phyloP scores from a whole-genome alignment of 2,888 invertebrate genomes.

The Gnatocerus cornutus region DNA sequence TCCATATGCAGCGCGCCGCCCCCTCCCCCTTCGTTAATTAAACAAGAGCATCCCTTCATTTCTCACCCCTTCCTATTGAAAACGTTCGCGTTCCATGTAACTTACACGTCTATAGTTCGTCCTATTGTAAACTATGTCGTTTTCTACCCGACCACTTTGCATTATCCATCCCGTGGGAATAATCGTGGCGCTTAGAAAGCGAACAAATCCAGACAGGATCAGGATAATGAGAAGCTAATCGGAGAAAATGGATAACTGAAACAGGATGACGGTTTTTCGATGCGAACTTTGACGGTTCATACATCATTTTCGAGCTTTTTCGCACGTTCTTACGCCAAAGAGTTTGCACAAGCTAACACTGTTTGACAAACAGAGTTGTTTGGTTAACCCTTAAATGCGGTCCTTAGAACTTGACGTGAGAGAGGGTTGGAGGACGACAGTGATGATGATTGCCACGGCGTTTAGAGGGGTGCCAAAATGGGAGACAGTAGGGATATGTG shows the following conservation, averaged over 20 bases:
- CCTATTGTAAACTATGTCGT: slow-evolving; percentile 32
- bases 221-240: slow-evolving; percentile 27
- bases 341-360: slow-evolving; percentile 8
- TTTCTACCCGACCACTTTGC: slow-evolving; percentile 37
- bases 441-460: not conserved
- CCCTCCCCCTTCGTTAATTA: slow-evolving; percentile 25
- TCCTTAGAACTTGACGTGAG: slow-evolving; percentile 5
- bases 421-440: not conserved
- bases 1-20: slow-evolving; percentile 4
- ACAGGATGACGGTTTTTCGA: slow-evolving; percentile 7
- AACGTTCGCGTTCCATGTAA: slow-evolving; percentile 33
- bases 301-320: slow-evolving; percentile 14
- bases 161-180: slow-evolving; percentile 31
- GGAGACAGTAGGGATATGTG: too few species aligned
- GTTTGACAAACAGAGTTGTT: slow-evolving; percentile 18
- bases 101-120: slow-evolving; percentile 21
- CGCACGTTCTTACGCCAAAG: not conserved
- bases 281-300: slow-evolving; percentile 10
- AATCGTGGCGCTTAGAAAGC: too few species aligned
- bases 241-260: too few species aligned
- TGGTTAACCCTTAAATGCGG: slow-evolving; percentile 14
- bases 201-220: slow-evolving; percentile 20
- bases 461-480: too few species aligned
- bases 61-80: slow-evolving; percentile 17
- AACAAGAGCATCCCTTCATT: slow-evolving; percentile 8